These are phyloP conservation scores for Epinephelus fuscoguttatus DNA, from an alignment of 2,113 vertebrate species.

Conservation along the genomic window DNA sequence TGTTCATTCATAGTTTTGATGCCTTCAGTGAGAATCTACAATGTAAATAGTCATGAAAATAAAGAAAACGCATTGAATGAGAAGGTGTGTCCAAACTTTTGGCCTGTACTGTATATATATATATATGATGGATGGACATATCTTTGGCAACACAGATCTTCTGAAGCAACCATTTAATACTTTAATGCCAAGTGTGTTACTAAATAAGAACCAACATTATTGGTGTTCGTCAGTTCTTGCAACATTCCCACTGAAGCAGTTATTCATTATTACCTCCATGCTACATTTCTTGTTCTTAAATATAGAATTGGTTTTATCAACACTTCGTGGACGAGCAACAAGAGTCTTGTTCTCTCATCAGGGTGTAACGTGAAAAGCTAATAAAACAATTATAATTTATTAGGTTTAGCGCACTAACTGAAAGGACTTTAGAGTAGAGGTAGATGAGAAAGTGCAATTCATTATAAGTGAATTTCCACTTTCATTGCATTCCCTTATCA, in stretches of 20 bases:
- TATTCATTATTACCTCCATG: conserved; percentile 9
- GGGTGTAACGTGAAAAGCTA: conserved; percentile 6
- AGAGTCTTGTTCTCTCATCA: not conserved
- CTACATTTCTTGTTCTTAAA: conserved; percentile 16
- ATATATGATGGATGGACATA: too few relatives aligned
- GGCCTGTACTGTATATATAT: too few relatives aligned
- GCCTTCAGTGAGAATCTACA: too few relatives aligned
- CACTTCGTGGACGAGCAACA: not conserved
- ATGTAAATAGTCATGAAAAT: too few relatives aligned
- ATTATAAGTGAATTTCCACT: not conserved
- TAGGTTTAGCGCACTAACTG: not conserved
- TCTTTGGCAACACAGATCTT: not conserved
- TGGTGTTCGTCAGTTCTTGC: not conserved
- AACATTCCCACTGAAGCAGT: not conserved
- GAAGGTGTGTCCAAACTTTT: too few relatives aligned
- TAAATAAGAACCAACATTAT: too few relatives aligned
- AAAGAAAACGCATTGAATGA: too few relatives aligned
- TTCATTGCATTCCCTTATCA: not conserved
- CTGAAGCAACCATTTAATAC: not conserved
- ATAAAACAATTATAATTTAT: not conserved
- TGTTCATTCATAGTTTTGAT: too few relatives aligned
- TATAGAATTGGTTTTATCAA: not conserved
- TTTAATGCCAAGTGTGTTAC: not conserved
- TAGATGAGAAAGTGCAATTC: not conserved
- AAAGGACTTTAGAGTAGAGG: not conserved